Evolutionary conservation across 2,113 vertebrate species (phyloP).

Genomic region (Malurus cyaneus): DNA sequence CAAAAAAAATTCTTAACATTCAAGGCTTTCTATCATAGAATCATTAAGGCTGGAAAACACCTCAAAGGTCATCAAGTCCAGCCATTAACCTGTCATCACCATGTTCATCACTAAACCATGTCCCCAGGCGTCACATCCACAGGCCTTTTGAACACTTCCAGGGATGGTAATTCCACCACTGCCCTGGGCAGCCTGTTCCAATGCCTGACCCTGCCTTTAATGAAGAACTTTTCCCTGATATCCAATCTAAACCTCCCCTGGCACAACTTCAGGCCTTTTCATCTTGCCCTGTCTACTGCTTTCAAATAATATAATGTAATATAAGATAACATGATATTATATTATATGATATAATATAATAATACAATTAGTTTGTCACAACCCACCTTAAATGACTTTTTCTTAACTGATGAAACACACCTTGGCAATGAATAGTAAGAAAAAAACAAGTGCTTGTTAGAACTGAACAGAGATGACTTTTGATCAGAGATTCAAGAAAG

Average conservation of each 20-base stretch:
- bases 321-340: too few species aligned
- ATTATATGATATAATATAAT: neutral
- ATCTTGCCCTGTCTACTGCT: neutral
- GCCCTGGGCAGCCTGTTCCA: neutral
- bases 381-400: neutral
- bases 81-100: neutral
- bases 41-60: neutral
- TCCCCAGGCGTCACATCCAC: neutral
- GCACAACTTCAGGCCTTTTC: neutral
- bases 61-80: neutral
- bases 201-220: neutral
- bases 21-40: neutral
- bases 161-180: neutral
- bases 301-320: neutral
- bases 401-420: neutral
- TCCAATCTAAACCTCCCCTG: neutral
- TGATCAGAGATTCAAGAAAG: neutral
- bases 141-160: neutral
- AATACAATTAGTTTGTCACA: neutral
- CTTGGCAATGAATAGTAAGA: neutral
- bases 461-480: neutral
- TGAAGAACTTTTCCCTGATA: neutral
- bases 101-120: neutral
- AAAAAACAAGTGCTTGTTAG: neutral
- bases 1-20: neutral